phyloP scores from a whole-genome alignment of 2,888 invertebrate species.

The Theretra japonica region DNA sequence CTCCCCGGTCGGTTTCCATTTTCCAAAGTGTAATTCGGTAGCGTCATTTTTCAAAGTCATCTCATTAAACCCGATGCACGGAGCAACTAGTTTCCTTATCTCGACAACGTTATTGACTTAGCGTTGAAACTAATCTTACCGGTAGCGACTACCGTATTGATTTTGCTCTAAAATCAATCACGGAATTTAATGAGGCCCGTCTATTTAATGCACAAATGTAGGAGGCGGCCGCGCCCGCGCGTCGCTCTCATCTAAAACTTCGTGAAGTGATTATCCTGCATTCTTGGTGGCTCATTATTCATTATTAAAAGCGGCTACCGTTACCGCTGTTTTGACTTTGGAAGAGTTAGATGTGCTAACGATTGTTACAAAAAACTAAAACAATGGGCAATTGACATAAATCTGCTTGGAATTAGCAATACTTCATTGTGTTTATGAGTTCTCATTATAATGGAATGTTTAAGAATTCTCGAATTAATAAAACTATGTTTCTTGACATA shows the following conservation, averaged over 20 bases:
- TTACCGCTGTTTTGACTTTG: slow-evolving; percentile 50
- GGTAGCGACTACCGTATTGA: slow-evolving; percentile 74
- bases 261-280: slow-evolving; percentile 46
- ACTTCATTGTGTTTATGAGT: slow-evolving; percentile 31
- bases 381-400: slow-evolving; percentile 25
- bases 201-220: slow-evolving; percentile 53
- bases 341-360: slow-evolving; percentile 47
- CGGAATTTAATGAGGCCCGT: slow-evolving; percentile 61
- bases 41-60: slow-evolving; percentile 30
- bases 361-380: neutral
- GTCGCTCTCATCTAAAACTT: slow-evolving; percentile 36
- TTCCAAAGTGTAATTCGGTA: slow-evolving; percentile 28
- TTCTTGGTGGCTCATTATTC: slow-evolving; percentile 74
- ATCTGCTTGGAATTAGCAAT: slow-evolving; percentile 26
- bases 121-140: slow-evolving; percentile 36
- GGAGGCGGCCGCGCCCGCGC: slow-evolving; percentile 24
- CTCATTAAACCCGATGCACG: slow-evolving; percentile 40
- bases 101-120: slow-evolving; percentile 27
- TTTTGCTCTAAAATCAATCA: slow-evolving; percentile 74
- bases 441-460: slow-evolving; percentile 22
- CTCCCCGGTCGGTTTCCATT: slow-evolving; percentile 3
- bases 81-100: slow-evolving; percentile 19
- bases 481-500: slow-evolving; percentile 5
- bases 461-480: slow-evolving; percentile 17
- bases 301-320: slow-evolving; percentile 79